phyloP scores from a whole-genome alignment of 2,113 vertebrate species.

The Channa maculata region DNA sequence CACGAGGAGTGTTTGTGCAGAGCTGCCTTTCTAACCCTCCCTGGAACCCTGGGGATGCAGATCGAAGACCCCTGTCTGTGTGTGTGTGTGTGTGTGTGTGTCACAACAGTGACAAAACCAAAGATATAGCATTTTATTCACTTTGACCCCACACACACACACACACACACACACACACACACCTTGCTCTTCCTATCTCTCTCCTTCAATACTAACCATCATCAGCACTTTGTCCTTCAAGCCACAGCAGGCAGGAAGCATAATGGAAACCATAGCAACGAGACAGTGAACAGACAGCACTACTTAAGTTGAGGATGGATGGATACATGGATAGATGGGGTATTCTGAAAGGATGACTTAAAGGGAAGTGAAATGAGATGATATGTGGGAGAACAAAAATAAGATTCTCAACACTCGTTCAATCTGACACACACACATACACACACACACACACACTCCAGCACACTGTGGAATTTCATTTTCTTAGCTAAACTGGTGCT shows the following conservation, averaged over 20 bases:
- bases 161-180: too few relatives aligned
- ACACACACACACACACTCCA: conserved; percentile 2
- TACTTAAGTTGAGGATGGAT: conserved; percentile 45
- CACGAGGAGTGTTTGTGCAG: conserved; percentile 42
- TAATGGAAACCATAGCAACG: conserved; percentile 81
- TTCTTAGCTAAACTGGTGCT: conserved; percentile 48
- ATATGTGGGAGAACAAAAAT: conserved; percentile 39
- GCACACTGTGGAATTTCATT: conserved; percentile 27
- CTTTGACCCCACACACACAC: too few relatives aligned
- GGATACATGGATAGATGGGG: conserved; percentile 24
- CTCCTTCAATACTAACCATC: conserved; percentile 58
- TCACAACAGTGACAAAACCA: neutral
- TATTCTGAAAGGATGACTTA: conserved; percentile 43
- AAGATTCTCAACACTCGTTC: conserved; percentile 5
- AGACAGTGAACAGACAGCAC: conserved; percentile 57
- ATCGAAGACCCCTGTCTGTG: conserved; percentile 45
- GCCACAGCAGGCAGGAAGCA: conserved; percentile 68
- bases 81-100: conserved; percentile 3
- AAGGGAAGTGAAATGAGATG: conserved; percentile 30
- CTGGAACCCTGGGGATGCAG: conserved; percentile 22
- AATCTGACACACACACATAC: conserved; percentile 1
- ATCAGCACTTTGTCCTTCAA: conserved; percentile 79
- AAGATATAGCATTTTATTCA: neutral
- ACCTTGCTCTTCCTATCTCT: conserved; percentile 3
- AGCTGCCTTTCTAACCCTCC: conserved; percentile 49